Evolutionary conservation across 2,797 vertebrate genomes (phyloP).

Genomic region (Scyliorhinus canicula): DNA sequence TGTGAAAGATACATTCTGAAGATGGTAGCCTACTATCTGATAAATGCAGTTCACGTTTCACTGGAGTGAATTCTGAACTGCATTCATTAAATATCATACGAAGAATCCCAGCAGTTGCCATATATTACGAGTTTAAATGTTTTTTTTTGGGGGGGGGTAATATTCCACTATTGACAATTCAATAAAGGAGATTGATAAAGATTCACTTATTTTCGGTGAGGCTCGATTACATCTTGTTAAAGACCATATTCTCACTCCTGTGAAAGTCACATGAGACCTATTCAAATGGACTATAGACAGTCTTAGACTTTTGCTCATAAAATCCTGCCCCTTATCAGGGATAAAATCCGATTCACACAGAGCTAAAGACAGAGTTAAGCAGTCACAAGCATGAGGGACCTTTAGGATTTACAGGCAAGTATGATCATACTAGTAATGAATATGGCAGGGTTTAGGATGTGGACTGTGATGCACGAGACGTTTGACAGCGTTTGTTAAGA

Average conservation of each 20-base stretch:
- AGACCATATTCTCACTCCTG: neutral
- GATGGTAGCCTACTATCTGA: neutral
- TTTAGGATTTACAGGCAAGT: neutral
- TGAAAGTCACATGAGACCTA: neutral
- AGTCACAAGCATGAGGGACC: neutral
- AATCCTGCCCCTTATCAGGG: neutral
- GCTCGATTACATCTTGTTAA: neutral
- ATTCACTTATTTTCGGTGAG: conserved; percentile 16
- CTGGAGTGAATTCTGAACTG: neutral
- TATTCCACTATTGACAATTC: neutral
- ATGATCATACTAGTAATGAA: neutral
- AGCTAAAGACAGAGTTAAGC: neutral
- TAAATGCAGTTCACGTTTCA: conserved; percentile 9
- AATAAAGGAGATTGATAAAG: conserved; percentile 11
- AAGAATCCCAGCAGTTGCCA: neutral
- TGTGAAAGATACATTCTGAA: neutral
- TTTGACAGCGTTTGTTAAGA: neutral
- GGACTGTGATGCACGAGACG: neutral
- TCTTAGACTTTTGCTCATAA: neutral
- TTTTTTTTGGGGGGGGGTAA: no score
- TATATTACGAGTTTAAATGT: neutral
- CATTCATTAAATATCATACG: neutral
- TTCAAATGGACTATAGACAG: neutral
- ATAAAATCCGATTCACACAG: neutral
- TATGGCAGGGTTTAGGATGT: neutral